phyloP scores from a whole-genome alignment of 2,113 vertebrate genomes.

The Gila orcuttii region DNA sequence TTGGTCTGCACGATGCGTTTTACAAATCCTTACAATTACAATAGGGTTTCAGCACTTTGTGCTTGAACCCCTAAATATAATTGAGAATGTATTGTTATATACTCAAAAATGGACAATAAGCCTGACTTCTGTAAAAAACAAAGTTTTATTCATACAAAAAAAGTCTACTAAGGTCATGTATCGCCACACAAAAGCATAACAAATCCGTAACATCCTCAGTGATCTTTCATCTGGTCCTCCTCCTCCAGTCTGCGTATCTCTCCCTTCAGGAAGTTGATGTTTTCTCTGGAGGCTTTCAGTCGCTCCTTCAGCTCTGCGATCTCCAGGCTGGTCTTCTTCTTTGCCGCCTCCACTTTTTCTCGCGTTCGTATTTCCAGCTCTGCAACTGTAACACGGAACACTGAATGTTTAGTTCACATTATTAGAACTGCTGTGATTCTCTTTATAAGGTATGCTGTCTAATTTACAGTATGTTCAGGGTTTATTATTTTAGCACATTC shows the following conservation, averaged over 20 bases:
- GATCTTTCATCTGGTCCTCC: conserved; percentile 94
- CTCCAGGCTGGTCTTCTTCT: conserved; percentile 97
- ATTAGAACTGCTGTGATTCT: not conserved
- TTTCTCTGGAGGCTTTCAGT: conserved; percentile 96
- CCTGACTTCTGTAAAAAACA: not conserved
- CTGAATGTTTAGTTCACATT: not conserved
- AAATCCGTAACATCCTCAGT: conserved; percentile 70
- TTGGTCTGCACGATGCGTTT: too few species aligned
- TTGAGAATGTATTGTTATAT: too few species aligned
- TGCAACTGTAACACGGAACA: conserved; percentile 76
- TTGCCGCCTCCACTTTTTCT: conserved; percentile 93
- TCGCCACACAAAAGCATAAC: not conserved
- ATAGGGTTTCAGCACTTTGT: too few species aligned
- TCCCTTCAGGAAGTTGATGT: conserved; percentile 94
- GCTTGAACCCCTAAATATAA: not conserved
- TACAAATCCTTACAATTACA: too few species aligned
- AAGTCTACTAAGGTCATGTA: too few species aligned
- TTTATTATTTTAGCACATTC: too few species aligned
- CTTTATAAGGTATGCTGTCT: not conserved
- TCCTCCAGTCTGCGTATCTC: conserved; percentile 97
- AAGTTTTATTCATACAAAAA: conserved; percentile 10
- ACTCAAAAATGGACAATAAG: not conserved
- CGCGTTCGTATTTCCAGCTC: conserved; percentile 94
- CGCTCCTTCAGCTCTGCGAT: conserved; percentile 96
- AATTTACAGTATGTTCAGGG: not conserved